Evolutionary conservation across 2,888 invertebrate genomes (phyloP).

Genomic region (Caenorhabditis imperialis): DNA sequence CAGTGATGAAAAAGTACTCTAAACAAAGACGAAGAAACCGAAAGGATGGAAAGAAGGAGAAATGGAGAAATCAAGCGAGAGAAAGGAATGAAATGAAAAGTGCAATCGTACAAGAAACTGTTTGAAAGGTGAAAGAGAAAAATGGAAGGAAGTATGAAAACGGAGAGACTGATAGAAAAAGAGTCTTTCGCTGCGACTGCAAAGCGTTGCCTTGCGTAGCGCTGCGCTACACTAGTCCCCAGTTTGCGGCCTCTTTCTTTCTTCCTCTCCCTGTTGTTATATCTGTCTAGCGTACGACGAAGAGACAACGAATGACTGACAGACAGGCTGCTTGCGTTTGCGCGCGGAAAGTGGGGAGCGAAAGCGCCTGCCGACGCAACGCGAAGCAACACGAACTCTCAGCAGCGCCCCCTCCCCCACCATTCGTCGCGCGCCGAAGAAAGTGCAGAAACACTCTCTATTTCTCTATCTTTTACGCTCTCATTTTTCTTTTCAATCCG

Average conservation of each 20-base stretch:
- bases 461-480: conserved; percentile 15
- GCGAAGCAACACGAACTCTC: conserved; percentile 31
- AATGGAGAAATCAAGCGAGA: background rate
- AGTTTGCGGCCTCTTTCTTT: too few relatives aligned
- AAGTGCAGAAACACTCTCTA: conserved; percentile 35
- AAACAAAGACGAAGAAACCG: background rate
- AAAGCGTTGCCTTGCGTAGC: conserved; percentile 29
- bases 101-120: conserved; percentile 54
- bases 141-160: conserved; percentile 18
- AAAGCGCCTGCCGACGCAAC: conserved; percentile 39
- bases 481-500: conserved; percentile 41
- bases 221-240: conserved; percentile 20
- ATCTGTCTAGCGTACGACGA: conserved; percentile 16
- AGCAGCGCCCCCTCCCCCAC: conserved; percentile 29
- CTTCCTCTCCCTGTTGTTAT: background rate
- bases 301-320: conserved; percentile 13
- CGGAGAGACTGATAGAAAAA: conserved; percentile 19
- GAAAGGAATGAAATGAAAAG: conserved; percentile 18
- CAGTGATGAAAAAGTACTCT: background rate
- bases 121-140: conserved; percentile 42
- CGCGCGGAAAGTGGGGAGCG: conserved; percentile 26
- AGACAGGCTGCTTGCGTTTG: conserved; percentile 40
- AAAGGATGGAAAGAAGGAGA: background rate
- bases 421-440: conserved; percentile 14
- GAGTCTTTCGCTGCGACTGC: conserved; percentile 29